Base-by-base conservation (phyloP, 2,888 invertebrate genomes). In the Myopa testacea region DNA sequence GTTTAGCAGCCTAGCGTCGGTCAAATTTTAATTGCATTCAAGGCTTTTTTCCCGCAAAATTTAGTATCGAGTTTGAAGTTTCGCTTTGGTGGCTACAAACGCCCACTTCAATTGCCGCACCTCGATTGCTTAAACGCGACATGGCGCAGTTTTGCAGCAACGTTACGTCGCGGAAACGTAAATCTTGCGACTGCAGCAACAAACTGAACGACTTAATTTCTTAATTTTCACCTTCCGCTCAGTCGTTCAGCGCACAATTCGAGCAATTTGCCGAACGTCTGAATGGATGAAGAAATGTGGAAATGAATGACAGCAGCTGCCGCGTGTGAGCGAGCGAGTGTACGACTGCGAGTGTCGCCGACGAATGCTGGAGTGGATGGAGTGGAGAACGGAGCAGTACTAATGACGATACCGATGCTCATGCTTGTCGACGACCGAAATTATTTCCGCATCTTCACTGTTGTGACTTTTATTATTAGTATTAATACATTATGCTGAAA, bases 181-280 rank as follows among this genome's bases (percentile, higher is more conserved):
- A 70, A 70, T 10, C 62, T 5, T 62, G 8, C 26, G 26, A n/a
- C 3, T 19, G 69, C 52, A 68, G 69, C 69, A 75, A 77, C 37
- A 52, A 55, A 34, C 34, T 37, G 26, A 65, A 74, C 78, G 77
- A 71, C 78, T 76, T 86, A 86, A 86, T 86, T 86, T 86, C 86
- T 86, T 86, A 86, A 86, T 86, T 86, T 86, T 82, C 84, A 86
- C 86, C 86, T 86, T 86, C 86, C 86, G 86, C 84, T 86, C 80
- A 38, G 67, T 67, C 50, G 12, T 78, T 63, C 60, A 70, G 76
- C 62, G 14, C 60, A 76, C 63, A 70, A 76, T 69, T 45, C 76
- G 70, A 55, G 68, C 75, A 75, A 75, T 67, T 75, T 75, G 37
- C 19, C 45, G 55, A 55, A 55, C 7, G 67, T 50, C 19, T 40